phyloP scores from a whole-genome alignment of 2,797 vertebrate species.

The Dromococcyx pavoninus region DNA sequence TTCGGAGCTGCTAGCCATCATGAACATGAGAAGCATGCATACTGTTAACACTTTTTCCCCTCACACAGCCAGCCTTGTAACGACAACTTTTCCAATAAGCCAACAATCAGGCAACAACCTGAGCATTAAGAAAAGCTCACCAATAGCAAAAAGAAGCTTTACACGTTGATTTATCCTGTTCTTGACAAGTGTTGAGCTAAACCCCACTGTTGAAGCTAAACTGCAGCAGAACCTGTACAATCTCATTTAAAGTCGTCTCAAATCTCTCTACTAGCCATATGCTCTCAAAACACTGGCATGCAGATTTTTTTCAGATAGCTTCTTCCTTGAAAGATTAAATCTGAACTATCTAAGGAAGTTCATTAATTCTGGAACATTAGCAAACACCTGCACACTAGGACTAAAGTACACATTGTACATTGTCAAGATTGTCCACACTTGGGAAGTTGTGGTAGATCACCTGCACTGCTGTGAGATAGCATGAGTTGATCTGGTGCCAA shows the following conservation, averaged over 20 bases:
- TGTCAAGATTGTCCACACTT: neutral
- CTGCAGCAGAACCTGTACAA: neutral
- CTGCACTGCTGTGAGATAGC: neutral
- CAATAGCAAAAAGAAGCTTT: neutral
- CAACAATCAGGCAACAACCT: conserved; percentile 1
- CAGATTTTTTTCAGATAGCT: neutral
- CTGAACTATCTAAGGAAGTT: neutral
- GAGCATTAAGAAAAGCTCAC: neutral
- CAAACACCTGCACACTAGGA: neutral
- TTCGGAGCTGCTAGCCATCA: neutral
- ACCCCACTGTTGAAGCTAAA: neutral
- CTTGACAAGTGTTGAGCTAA: neutral
- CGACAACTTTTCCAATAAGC: neutral
- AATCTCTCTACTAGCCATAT: neutral
- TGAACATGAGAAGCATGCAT: neutral
- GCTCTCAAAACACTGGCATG: neutral
- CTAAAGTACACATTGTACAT: neutral
- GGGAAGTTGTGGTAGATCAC: neutral
- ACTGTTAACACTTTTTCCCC: neutral
- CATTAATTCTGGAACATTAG: neutral
- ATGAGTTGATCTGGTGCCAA: neutral
- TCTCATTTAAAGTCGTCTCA: neutral
- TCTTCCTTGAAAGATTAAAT: neutral
- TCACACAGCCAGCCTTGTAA: neutral
- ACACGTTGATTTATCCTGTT: neutral